Percentiles rank a stretch among this genome's conserved stretches.
These are phyloP conservation scores for Pollenia griseotomentosa DNA, from an alignment of 2,888 invertebrate species.

Conservation along the genomic window DNA sequence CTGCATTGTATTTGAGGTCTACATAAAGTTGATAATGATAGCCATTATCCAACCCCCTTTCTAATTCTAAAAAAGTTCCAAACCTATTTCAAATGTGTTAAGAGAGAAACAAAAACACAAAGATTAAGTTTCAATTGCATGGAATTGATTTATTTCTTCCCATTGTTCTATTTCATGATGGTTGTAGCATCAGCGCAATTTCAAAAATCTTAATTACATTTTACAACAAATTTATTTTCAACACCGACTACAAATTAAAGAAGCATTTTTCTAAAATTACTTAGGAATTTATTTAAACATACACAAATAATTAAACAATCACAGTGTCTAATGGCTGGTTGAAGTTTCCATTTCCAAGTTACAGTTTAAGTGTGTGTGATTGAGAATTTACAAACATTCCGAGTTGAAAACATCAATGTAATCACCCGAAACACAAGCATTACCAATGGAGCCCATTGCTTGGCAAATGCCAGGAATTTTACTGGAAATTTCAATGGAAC, in stretches of 20 bases:
- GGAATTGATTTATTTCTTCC: conserved; percentile 51
- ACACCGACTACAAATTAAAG: conserved; percentile 27
- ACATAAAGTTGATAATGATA: conserved; percentile 19
- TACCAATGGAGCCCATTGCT: conserved; percentile 80
- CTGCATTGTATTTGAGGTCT: conserved; percentile 14
- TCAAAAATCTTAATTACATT: conserved; percentile 45
- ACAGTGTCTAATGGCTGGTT: conserved; percentile 45
- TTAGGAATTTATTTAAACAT: not conserved
- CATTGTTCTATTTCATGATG: not conserved
- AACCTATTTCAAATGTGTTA: conserved; percentile 24
- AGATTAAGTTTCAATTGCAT: conserved; percentile 45
- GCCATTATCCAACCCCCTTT: not conserved
- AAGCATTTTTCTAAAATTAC: not conserved
- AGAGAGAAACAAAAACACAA: not conserved
- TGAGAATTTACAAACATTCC: conserved; percentile 76
- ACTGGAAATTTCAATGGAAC: conserved; percentile 81
- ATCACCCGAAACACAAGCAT: conserved; percentile 82
- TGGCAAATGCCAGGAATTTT: conserved; percentile 81
- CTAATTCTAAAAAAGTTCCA: not conserved
- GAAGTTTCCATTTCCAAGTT: conserved; percentile 24
- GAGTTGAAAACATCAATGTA: conserved; percentile 80
- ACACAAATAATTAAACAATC: conserved; percentile 47
- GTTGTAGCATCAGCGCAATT: conserved; percentile 17
- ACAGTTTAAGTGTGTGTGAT: not conserved
- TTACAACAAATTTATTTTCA: conserved; percentile 9